Conservation (phyloP, 2,797 vertebrate genomes). For the Philypnodon macrostomus region DNA sequence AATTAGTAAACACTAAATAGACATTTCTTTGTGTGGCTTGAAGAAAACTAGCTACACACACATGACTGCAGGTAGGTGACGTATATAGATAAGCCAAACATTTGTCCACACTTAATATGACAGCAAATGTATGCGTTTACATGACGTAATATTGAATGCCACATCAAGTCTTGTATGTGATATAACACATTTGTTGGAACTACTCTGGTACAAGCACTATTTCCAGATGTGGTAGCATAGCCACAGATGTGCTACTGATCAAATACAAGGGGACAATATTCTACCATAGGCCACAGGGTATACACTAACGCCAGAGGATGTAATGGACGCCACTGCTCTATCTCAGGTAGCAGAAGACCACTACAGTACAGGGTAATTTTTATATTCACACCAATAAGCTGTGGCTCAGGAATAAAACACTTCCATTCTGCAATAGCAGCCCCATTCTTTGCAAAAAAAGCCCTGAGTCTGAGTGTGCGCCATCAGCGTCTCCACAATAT, state of each 20-base stretch:
- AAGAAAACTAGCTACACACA: slow-evolving; percentile 13
- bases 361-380: neutral
- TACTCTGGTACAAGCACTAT: neutral
- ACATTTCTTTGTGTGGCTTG: slow-evolving; percentile 2
- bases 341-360: slow-evolving; percentile 8
- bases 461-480: slow-evolving; percentile 69
- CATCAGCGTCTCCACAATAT: slow-evolving; percentile 75
- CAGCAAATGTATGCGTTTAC: neutral
- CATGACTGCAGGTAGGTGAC: slow-evolving; percentile 8
- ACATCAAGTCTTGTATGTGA: slow-evolving; percentile 3
- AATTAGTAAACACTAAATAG: neutral
- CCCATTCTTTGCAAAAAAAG: slow-evolving; percentile 55
- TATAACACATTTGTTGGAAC: neutral
- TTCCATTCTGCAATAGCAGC: slow-evolving; percentile 17
- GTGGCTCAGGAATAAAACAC: neutral
- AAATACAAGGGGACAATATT: slow-evolving; percentile 43
- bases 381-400: neutral
- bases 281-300: slow-evolving; percentile 64
- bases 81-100: neutral
- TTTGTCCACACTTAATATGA: neutral
- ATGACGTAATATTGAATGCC: slow-evolving; percentile 11
- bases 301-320: slow-evolving; percentile 56
- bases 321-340: slow-evolving; percentile 42
- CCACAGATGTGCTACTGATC: slow-evolving; percentile 33
- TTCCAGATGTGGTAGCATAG: slow-evolving; percentile 17